phyloP scores from a whole-genome alignment of 2,888 invertebrate species.

The Lithophane socia region DNA sequence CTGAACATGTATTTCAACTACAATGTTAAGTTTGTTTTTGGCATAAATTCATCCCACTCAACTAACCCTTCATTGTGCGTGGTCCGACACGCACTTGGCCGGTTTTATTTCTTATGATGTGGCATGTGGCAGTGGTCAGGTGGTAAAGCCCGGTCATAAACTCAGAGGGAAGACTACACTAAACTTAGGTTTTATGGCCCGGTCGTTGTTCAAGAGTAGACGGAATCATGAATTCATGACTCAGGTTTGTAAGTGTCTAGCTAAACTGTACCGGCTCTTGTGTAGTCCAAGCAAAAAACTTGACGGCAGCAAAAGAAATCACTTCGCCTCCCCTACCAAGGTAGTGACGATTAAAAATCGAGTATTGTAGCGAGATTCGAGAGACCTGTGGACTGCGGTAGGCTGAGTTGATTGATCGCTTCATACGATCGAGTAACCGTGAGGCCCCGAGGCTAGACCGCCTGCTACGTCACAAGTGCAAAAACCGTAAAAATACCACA shows the following conservation, averaged over 20 bases:
- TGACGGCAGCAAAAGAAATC: slow-evolving; percentile 14
- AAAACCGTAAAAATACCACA: slow-evolving; percentile 56
- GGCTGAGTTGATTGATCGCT: slow-evolving; percentile 52
- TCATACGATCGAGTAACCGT: slow-evolving; percentile 52
- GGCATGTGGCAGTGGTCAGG: neutral
- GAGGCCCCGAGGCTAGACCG: slow-evolving; percentile 58
- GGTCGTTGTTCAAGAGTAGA: neutral
- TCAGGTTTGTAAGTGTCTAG: neutral
- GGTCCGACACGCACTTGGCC: no score
- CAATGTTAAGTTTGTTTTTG: no score
- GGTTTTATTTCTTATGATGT: slow-evolving; percentile 7
- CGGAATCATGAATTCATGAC: slow-evolving; percentile 8
- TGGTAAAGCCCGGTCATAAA: neutral
- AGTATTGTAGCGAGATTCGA: slow-evolving; percentile 31
- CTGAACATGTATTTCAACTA: no score
- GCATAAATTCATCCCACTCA: no score
- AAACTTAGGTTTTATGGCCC: neutral
- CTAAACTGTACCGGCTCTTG: neutral
- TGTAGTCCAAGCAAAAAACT: neutral
- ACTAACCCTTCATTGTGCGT: no score
- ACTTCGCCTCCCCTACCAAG: slow-evolving; percentile 12
- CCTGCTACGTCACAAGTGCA: slow-evolving; percentile 49
- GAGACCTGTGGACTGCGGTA: slow-evolving; percentile 37
- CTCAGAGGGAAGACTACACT: neutral
- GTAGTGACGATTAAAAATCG: slow-evolving; percentile 19